Conservation (phyloP, 2,797 vertebrate species). For the Gymnocypris eckloni region DNA sequence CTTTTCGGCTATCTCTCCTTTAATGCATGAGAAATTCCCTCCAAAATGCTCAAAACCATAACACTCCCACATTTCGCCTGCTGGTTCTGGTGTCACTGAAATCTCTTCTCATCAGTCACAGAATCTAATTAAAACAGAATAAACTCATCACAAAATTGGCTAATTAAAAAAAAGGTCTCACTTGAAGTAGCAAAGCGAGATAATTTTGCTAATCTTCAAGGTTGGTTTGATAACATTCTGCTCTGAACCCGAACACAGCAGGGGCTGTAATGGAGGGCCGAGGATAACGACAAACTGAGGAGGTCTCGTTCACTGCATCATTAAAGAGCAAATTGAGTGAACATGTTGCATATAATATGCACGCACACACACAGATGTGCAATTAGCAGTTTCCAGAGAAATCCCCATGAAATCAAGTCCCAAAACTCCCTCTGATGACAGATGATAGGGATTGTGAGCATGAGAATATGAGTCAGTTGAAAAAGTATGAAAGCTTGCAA, state of each 20-base stretch:
- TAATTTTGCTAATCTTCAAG: constrained; percentile 37
- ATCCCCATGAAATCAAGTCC: not conserved
- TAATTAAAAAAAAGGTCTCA: constrained; percentile 37
- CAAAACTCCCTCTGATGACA: not conserved
- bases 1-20: constrained; percentile 59
- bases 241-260: constrained; percentile 24
- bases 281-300: constrained; percentile 45
- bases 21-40: constrained; percentile 46
- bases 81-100: not conserved
- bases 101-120: constrained; percentile 34
- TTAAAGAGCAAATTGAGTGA: constrained; percentile 54
- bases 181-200: constrained; percentile 36
- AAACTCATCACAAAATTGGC: constrained; percentile 31
- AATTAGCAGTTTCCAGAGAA: not conserved
- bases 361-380: not conserved
- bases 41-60: constrained; percentile 3
- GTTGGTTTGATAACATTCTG: constrained; percentile 33
- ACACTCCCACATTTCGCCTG: constrained; percentile 2
- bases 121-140: constrained; percentile 38
- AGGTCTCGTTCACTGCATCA: constrained; percentile 43
- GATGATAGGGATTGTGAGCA: not conserved
- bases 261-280: constrained; percentile 12
- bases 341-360: constrained; percentile 24
- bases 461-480: constrained; percentile 1
- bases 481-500: not conserved